Evolutionary conservation across 2,888 invertebrate genomes (phyloP).

Genomic region (Scrobipalpa costella): DNA sequence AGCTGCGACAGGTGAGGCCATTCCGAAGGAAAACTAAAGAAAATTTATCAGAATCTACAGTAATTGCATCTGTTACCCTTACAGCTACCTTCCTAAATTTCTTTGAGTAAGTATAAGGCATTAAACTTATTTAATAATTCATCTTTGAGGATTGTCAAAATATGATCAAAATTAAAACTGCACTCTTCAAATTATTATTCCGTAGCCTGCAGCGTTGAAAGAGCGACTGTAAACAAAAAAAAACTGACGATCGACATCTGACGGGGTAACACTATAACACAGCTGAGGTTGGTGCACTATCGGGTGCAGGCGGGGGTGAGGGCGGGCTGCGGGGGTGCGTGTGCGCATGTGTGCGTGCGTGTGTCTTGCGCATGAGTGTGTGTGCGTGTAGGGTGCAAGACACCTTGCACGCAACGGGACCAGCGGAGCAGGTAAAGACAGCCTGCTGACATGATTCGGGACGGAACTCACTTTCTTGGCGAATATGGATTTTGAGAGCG

Average conservation of each 20-base stretch:
- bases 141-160: neutral
- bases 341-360: constrained; percentile 41
- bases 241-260: constrained; percentile 72
- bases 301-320: constrained; percentile 46
- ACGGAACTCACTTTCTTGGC: constrained; percentile 69
- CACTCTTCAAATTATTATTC: constrained; percentile 23
- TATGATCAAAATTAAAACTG: constrained; percentile 18
- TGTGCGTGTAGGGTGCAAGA: constrained; percentile 58
- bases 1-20: too few species aligned
- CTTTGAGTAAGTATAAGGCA: too few species aligned
- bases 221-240: constrained; percentile 49
- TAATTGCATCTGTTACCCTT: too few species aligned
- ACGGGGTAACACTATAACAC: constrained; percentile 51
- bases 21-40: too few species aligned
- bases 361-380: constrained; percentile 25
- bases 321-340: constrained; percentile 52
- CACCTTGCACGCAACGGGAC: constrained; percentile 80
- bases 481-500: constrained; percentile 58
- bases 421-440: constrained; percentile 69
- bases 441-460: constrained; percentile 67
- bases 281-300: constrained; percentile 70
- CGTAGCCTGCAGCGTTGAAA: constrained; percentile 26
- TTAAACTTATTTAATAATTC: too few species aligned
- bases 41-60: too few species aligned
- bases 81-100: too few species aligned